These are phyloP conservation scores for Falco cherrug DNA, from an alignment of 2,797 vertebrate genomes.

Conservation along the genomic window DNA sequence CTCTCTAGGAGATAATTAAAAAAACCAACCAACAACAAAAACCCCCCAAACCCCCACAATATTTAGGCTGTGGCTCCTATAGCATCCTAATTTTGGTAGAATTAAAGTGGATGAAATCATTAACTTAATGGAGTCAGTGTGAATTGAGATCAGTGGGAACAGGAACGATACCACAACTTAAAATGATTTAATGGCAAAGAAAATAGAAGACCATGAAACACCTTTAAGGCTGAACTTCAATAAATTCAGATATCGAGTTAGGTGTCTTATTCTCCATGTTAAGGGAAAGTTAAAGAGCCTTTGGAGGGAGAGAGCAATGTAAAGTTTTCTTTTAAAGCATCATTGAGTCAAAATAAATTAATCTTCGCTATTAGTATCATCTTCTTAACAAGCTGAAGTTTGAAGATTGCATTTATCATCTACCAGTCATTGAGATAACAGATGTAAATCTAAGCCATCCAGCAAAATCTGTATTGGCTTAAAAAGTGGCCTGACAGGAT, in stretches of 20 bases:
- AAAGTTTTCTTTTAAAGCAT: not conserved
- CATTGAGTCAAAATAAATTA: not conserved
- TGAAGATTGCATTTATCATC: not conserved
- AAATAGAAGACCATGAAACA: not conserved
- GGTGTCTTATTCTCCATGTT: not conserved
- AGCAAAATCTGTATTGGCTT: not conserved
- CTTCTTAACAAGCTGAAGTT: not conserved
- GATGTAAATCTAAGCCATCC: not conserved
- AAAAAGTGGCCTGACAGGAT: not conserved
- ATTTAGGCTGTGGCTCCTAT: not conserved
- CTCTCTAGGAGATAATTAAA: not conserved
- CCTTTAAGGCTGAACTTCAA: not conserved
- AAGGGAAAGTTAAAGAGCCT: not conserved
- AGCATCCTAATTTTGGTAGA: not conserved
- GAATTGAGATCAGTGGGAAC: not conserved
- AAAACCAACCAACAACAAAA: not conserved
- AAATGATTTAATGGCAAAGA: not conserved
- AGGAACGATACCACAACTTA: not conserved
- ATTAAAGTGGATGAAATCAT: not conserved
- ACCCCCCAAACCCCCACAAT: not conserved
- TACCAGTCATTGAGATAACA: not conserved
- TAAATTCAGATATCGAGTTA: not conserved
- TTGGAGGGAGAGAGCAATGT: not conserved
- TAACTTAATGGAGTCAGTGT: not conserved
- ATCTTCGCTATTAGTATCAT: not conserved